Evolutionary conservation across 2,113 vertebrate species (phyloP).

Genomic region (Capreolus pygargus): DNA sequence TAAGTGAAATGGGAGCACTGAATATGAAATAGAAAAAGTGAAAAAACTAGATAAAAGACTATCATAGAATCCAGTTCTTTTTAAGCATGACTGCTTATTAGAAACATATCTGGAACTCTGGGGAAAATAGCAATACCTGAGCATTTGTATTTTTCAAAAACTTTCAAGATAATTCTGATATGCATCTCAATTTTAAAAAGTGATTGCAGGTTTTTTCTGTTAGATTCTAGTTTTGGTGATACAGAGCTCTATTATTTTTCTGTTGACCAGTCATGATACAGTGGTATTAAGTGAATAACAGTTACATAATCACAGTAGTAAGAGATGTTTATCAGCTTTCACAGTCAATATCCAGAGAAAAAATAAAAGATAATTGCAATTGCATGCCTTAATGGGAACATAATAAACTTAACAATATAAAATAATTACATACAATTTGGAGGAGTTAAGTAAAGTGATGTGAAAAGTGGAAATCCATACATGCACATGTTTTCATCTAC

Average conservation of each 20-base stretch:
- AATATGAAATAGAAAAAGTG: not conserved
- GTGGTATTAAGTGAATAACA: not conserved
- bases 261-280: not conserved
- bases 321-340: not conserved
- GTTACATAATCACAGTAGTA: not conserved
- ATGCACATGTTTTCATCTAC: not conserved
- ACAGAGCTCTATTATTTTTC: not conserved
- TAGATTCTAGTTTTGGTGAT: not conserved
- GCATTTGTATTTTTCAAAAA: not conserved
- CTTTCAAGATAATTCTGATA: not conserved
- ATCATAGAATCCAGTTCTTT: not conserved
- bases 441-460: not conserved
- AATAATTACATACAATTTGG: not conserved
- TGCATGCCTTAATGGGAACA: not conserved
- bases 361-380: not conserved
- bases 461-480: not conserved
- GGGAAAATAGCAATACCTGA: not conserved
- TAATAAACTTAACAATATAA: not conserved
- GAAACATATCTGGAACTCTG: not conserved
- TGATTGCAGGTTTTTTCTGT: not conserved
- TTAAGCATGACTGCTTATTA: not conserved
- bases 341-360: not conserved
- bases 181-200: not conserved
- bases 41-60: not conserved
- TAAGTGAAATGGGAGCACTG: not conserved